A percentile compares a stretch with the other conserved stretches of the same genome.
These are phyloP conservation scores for Podilymbus podiceps DNA, from an alignment of 2,113 vertebrate species.

Conservation along the genomic window DNA sequence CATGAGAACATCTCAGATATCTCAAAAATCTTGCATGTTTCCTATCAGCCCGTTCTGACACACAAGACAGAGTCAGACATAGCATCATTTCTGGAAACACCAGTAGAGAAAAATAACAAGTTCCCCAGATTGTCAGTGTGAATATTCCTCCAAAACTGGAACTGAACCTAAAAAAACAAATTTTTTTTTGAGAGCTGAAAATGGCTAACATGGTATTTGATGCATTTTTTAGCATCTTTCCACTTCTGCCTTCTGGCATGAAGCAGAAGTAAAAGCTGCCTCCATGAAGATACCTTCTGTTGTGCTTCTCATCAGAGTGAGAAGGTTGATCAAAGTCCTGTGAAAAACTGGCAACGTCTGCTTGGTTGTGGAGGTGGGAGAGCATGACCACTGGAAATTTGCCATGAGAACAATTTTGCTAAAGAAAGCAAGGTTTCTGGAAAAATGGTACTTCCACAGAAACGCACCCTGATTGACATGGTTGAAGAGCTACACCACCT, in stretches of 20 bases:
- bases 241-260: constrained; percentile 43
- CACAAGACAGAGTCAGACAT: neutral
- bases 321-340: neutral
- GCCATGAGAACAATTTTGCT: neutral
- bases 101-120: neutral
- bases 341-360: neutral
- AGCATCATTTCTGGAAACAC: neutral
- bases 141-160: constrained; percentile 31
- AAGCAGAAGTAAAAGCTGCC: constrained; percentile 33
- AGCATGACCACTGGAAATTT: rapidly evolving
- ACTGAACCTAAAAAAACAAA: neutral
- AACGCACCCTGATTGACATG: rapidly evolving
- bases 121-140: neutral
- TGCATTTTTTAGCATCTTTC: neutral
- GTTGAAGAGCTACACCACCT: neutral
- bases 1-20: neutral
- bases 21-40: neutral
- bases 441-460: neutral
- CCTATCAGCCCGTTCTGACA: neutral
- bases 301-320: neutral
- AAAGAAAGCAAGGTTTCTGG: neutral
- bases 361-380: neutral
- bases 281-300: neutral
- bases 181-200: constrained; percentile 2
- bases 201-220: neutral